Evolutionary conservation across 2,888 invertebrate genomes (phyloP), one percentile per base, ranked within the genome.

Genomic region (Amaurobius ferox): DNA sequence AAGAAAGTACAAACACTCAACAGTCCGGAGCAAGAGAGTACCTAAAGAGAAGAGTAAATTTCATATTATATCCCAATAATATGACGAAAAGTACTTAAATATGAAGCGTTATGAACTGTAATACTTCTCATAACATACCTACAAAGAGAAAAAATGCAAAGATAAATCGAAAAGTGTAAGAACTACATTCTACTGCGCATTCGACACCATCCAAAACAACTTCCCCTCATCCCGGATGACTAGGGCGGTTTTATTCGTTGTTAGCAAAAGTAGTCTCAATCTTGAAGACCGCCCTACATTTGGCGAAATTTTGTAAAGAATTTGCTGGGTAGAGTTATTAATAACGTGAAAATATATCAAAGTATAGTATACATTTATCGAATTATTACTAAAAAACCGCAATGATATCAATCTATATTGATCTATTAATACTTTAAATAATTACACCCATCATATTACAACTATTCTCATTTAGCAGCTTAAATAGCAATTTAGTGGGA

Each of bases 1-100:
- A 74, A 73, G 78, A 85, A 86, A 86, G 67, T 72, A 81, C 48
- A 74, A 72, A 76, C 86, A 86, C 79, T 86, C 86, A 86, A 86
- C 86, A 86, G 86, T 86, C 86, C 86, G 73, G 70, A 70, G 86
- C 73, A 67, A 48, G 67, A 78, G 28, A 35, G 39, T 7, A 70
- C 39, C 62, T 55, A 30, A n/a, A 61, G 55, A 66, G 68, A 68
- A 30, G 32, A 83, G 70, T 23, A 23, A 55, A 55, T 23, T 23
- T 55, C 44, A 9, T 23, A 23, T 23, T 55, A 55, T 55, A 55
- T 3, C 5, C 23, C 0, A 55, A 16, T 16, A 11, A 55, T 55
- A 3, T 19, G 11, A 55, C 9, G 19, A 55, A 55, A 3, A 3
- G 6, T 55, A 55, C 11, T 5, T 55, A 23, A 23, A 19, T 23